phyloP scores from a whole-genome alignment of 2,113 vertebrate genomes.

The Ceyx melanurus region DNA sequence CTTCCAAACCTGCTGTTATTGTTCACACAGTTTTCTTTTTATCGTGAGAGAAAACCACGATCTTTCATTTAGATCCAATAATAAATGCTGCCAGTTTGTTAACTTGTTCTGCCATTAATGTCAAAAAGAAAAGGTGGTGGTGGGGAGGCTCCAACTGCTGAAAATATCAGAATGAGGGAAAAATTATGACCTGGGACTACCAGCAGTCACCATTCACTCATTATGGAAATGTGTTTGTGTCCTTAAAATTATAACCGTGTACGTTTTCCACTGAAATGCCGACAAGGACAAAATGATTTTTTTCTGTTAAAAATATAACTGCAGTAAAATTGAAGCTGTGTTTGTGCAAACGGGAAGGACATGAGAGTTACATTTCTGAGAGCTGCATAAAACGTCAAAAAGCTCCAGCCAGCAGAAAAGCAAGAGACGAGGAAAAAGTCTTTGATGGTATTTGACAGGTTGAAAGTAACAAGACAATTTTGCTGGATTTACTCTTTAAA shows the following conservation, averaged over 20 bases:
- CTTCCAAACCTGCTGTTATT: background rate
- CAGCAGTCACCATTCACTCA: background rate
- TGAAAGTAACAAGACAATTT: constrained; percentile 55
- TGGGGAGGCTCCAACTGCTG: background rate
- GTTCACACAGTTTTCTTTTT: background rate
- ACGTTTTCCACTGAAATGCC: background rate
- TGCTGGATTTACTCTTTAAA: constrained; percentile 49
- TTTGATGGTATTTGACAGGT: constrained; percentile 1
- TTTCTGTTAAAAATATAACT: background rate
- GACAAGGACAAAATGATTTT: background rate
- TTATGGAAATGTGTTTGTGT: background rate
- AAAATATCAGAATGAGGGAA: background rate
- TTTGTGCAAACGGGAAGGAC: background rate
- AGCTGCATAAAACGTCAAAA: background rate
- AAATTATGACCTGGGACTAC: background rate
- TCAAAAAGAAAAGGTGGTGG: background rate
- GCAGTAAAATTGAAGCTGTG: background rate
- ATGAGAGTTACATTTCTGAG: background rate
- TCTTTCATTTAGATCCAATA: background rate
- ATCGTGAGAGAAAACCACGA: background rate
- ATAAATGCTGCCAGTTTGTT: background rate
- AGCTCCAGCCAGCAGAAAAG: background rate
- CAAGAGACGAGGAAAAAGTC: background rate
- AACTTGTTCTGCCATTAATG: background rate
- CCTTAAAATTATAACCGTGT: background rate